Evolutionary conservation across 2,113 vertebrate genomes (phyloP).

Genomic region (Platichthys flesus): DNA sequence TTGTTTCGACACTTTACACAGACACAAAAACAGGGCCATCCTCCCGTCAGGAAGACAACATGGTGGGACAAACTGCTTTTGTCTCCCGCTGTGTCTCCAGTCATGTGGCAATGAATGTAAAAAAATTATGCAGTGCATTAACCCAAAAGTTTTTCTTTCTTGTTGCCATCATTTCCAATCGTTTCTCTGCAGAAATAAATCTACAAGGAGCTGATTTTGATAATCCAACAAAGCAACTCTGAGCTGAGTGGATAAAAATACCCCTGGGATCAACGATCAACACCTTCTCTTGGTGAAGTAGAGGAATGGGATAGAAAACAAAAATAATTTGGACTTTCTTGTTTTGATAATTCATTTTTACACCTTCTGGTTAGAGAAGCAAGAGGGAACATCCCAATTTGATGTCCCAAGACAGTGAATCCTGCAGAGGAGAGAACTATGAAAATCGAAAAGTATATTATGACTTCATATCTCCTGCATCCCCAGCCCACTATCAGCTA

Average conservation of each 20-base stretch:
- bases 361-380: background rate
- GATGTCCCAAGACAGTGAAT: background rate
- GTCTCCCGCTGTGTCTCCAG: constrained; percentile 13
- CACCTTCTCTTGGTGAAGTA: no score
- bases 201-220: constrained; percentile 16
- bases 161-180: background rate
- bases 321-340: no score
- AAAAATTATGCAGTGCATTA: constrained; percentile 20
- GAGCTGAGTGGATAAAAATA: constrained; percentile 2
- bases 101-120: constrained; percentile 21
- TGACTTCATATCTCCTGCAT: constrained; percentile 17
- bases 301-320: no score
- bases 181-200: background rate
- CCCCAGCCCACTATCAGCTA: background rate
- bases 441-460: constrained; percentile 6
- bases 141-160: background rate
- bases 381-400: background rate
- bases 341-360: background rate
- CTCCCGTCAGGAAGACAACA: background rate
- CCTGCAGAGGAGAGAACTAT: background rate
- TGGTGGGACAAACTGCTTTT: background rate
- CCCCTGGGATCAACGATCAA: background rate
- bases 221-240: constrained; percentile 21
- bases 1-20: background rate
- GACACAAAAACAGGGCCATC: background rate